Base-by-base conservation (phyloP, 2,113 vertebrate genomes). In the Apeltes quadracus region DNA sequence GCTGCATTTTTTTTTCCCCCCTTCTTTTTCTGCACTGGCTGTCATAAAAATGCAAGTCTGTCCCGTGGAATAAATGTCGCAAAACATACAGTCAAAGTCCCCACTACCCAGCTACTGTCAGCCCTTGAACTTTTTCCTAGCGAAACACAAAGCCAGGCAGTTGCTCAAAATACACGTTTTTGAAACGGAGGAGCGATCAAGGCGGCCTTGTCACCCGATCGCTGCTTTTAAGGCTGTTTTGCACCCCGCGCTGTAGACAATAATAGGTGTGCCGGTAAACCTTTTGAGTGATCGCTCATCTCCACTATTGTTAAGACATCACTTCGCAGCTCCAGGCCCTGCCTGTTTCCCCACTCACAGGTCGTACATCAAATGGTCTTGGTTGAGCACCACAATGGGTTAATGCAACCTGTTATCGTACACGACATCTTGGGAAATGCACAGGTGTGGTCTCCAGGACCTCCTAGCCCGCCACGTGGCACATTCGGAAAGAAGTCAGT, bases 101-200 rank as follows among this genome's bases (percentile, higher is more conserved):
- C 79, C 70, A 43, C 61, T 11, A 1, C 62, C 39, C 61, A 81
- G 62, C 80, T 71, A 36, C 84, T 88, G 90, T 87, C 90, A 88
- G 81, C 83, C 78, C 75, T 39, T 63, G 65, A 87, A 87, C 78
- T 74, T 79, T 39, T 65, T 83, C 80, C 74, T 56, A 39, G 9
- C 12, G 1, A 70, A 80, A 77, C 43, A 81, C 88, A 90, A 87
- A 87, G 86, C 16, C 61, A 85, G 69, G 64, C 81, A 72, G 80
- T 72, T 76, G 80, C 87, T 90, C 64, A 84, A 89, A 91, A 90
- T 88, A 90, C 89, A 88, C 79, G 83, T 85, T 88, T n/a, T 87
- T 78, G 79, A 88, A 83, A 88, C 4, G 23, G 50, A 64, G 65
- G 56, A 10, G 81, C 16, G 41, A 83, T 87, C 67, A 69, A 82